Evolutionary conservation across 1,140 invertebrate genomes (phyloP), one percentile per base, ranked within the genome.

Genomic region (Oryzaephilus surinamensis): DNA sequence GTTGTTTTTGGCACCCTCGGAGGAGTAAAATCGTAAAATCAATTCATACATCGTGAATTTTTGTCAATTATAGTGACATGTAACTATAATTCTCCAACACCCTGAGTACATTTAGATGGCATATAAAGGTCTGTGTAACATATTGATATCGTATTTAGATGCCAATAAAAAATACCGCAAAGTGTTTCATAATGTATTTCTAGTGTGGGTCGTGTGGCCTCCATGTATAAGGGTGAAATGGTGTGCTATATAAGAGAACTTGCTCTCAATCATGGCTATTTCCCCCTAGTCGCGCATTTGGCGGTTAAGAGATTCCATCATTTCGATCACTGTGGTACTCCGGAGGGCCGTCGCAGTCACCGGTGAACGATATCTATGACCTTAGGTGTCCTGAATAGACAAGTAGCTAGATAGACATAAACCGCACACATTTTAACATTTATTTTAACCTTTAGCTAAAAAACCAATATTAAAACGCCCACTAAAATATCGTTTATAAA

Each of bases 261-360:
- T 42, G 44, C 48, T 51, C 53, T 61, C 60, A 60, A 62, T 62
- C 60, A 62, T 58, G 57, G 58, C 55, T 62, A 62, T 62, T 57
- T 60, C 50, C 55, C 60, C 60, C 60, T 47, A 52, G 60, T 45
- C 46, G 56, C 54, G 46, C 58, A 51, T 62, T 61, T 55, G 52
- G 58, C 57, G 58, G 57, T 61, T 61, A 60, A 60, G 52, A 62
- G 60, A 62, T 62, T 62, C 60, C 60, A 61, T 62, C 58, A 61
- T 60, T 61, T 55, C 54, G 60, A 61, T 61, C 58, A 55, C 40
- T 55, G 57, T 61, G 46, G 58, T 51, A 58, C 60, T 54, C 58
- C 43, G 38, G 60, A 60, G 60, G 53, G 51, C 49, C 46, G 52
- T 62, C 53, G 38, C 44, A 52, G 58, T 59, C 57, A 50, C 49